Conservation (phyloP, 2,888 invertebrate species). For the Cataglyphis altisquamis region DNA sequence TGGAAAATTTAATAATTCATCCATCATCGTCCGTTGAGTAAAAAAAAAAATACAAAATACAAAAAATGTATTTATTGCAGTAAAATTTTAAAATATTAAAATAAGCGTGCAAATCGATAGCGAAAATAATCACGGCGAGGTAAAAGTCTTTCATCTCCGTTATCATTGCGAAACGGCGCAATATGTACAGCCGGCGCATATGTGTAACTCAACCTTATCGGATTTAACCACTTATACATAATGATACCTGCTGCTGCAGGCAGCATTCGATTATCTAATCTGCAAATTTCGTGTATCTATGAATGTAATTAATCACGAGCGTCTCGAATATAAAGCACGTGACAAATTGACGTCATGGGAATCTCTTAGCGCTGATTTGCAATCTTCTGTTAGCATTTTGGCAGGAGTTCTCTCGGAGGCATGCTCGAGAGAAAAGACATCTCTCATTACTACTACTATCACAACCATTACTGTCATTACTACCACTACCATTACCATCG, state of each 20-base stretch:
- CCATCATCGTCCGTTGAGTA: background rate
- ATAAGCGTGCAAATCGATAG: background rate
- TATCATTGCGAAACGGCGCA: slow-evolving; percentile 6
- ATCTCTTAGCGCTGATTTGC: slow-evolving; percentile 43
- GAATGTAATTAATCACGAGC: slow-evolving; percentile 60
- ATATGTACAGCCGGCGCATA: slow-evolving; percentile 18
- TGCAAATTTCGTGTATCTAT: slow-evolving; percentile 44
- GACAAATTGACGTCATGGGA: slow-evolving; percentile 64
- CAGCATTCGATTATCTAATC: slow-evolving; percentile 64
- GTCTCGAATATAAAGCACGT: slow-evolving; percentile 48
- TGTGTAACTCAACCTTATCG: slow-evolving; percentile 62
- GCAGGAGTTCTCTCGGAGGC: background rate
- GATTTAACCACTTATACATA: slow-evolving; percentile 61
- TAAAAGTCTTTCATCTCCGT: background rate
- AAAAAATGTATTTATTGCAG: background rate
- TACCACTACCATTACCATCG: background rate
- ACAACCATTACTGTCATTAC: background rate
- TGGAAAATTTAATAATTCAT: slow-evolving; percentile 19
- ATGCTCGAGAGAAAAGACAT: slow-evolving; percentile 3
- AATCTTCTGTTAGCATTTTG: slow-evolving; percentile 21
- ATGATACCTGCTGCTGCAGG: slow-evolving; percentile 53
- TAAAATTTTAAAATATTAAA: slow-evolving; percentile 23
- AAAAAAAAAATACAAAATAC: background rate
- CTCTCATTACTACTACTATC: background rate
- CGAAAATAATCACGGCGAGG: background rate